Conservation (phyloP, 2,113 vertebrate genomes). For the Willisornis vidua region DNA sequence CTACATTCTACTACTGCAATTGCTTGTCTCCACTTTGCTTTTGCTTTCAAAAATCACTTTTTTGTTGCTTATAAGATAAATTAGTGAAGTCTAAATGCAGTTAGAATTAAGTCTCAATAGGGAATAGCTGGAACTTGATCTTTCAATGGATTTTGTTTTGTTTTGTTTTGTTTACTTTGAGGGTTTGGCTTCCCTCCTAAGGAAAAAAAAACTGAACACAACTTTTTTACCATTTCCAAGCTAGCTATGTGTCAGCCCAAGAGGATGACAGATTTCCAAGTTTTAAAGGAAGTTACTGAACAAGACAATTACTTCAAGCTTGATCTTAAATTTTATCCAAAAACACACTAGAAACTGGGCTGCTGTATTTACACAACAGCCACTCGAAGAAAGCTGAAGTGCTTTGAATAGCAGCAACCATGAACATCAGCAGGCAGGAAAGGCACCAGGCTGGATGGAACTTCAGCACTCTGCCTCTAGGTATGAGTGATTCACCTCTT, state of each 20-base stretch:
- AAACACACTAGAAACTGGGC: background rate
- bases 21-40: background rate
- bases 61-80: background rate
- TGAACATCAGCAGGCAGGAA: background rate
- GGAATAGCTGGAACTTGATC: background rate
- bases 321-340: background rate
- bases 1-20: background rate
- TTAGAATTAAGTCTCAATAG: background rate
- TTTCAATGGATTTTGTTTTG: background rate
- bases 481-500: background rate
- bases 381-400: background rate
- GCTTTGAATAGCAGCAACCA: background rate
- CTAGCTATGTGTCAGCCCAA: background rate
- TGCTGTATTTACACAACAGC: background rate
- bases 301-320: background rate
- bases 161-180: background rate
- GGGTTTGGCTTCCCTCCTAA: background rate
- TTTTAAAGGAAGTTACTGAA: background rate
- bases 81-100: background rate
- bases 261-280: background rate
- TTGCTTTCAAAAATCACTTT: background rate
- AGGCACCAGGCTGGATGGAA: background rate
- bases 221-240: background rate
- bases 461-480: background rate
- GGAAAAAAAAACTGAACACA: background rate